Base-by-base conservation (phyloP, 1,140 invertebrate species). In the Odontomachus brunneus region DNA sequence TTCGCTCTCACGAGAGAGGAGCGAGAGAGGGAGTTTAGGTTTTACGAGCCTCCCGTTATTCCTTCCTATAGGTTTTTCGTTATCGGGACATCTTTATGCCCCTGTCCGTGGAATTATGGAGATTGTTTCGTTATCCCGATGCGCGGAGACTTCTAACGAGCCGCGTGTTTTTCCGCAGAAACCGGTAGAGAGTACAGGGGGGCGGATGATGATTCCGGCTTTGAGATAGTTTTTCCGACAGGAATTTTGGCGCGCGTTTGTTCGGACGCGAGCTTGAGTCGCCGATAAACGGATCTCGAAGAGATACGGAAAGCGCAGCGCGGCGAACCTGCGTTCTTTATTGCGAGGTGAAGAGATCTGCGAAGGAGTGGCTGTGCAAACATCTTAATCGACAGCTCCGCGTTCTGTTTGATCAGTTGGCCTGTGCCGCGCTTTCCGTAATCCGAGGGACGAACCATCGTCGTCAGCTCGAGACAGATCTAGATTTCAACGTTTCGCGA, bases 321-420 rank as follows among this genome's bases (percentile, higher is more conserved):
- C 26, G 57, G 15, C 19, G 57, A 62, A 33, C 55, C 74, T 44
- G 60, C 49, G 69, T 60, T 62, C 78, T 62, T 82, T 74, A 63
- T 62, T 33, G 44, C 78, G 78, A 74, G 65, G 44, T 44, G n/a
- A 33, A 57, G 49, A 82, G 38, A 48, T 81, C n/a, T 51, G n/a
- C 26, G 62, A 81, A 71, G 67, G 74, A 33, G 66, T 72, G 19
- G 83, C 51, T 62, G 76, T 66, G 63, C 49, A 87, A 82, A 84
- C 80, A 88, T 83, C 73, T 78, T 69, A 84, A 88, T 88, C 83
- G 85, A 72, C 65, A 72, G 86, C 62, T 44, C 55, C 26, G 57
- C 53, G 83, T 82, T 44, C 84, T 88, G 83, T 84, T 88, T 82
- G 87, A 81, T 84, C 85, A 84, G 83, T 88, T 87, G 86, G 82